Evolutionary conservation across 1,140 invertebrate genomes (phyloP).

Genomic region (Sycophila sp.): DNA sequence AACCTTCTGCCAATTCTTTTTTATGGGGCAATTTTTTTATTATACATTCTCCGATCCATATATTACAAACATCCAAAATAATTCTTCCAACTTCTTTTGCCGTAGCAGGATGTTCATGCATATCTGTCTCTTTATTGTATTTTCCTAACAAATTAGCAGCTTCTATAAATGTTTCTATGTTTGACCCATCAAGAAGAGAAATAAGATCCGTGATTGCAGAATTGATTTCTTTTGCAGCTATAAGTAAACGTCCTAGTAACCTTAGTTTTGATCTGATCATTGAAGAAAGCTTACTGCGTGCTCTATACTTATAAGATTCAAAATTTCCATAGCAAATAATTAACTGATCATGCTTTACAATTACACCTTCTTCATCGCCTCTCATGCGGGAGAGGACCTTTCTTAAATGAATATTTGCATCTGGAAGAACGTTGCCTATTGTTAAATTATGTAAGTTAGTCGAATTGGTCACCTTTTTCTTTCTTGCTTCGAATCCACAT

Average conservation of each 20-base stretch:
- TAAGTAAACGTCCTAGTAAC: background rate
- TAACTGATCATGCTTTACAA: background rate
- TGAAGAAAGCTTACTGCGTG: background rate
- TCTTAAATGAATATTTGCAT: background rate
- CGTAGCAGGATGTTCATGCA: background rate
- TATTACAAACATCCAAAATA: background rate
- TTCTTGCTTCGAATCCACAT: background rate
- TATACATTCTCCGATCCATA: background rate
- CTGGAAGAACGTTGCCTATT: background rate
- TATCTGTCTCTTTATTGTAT: background rate
- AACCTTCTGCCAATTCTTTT: background rate
- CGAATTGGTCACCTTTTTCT: background rate
- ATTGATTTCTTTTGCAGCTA: background rate
- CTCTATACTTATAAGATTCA: background rate
- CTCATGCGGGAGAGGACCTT: background rate
- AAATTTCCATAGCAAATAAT: background rate
- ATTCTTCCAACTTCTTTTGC: background rate
- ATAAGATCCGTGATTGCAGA: background rate
- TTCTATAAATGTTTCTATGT: background rate
- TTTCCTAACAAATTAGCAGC: background rate
- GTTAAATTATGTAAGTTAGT: background rate
- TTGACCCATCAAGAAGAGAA: background rate
- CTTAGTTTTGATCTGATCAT: background rate
- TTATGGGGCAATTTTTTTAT: background rate
- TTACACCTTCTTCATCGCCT: background rate